phyloP scores from a whole-genome alignment of 2,113 vertebrate genomes.

The Coreoperca whiteheadi region DNA sequence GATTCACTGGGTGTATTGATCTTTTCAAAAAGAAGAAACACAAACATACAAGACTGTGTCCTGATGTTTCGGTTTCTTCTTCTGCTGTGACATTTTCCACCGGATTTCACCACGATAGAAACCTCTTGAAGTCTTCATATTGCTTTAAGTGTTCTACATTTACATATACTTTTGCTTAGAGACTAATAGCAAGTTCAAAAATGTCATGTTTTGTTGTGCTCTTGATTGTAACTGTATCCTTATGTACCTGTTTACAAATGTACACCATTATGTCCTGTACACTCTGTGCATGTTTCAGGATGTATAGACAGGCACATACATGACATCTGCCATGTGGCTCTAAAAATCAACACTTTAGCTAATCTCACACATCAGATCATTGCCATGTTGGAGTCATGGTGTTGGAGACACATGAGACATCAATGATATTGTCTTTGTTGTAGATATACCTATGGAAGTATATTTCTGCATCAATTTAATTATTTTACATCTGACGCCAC shows the following conservation, averaged over 20 bases:
- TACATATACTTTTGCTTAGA: neutral
- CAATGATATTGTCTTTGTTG: neutral
- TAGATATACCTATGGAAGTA: neutral
- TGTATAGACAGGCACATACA: neutral
- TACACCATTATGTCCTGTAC: neutral
- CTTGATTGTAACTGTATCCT: neutral
- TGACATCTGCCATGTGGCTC: neutral
- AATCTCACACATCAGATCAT: constrained; percentile 20
- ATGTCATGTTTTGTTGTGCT: neutral
- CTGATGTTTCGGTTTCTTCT: neutral
- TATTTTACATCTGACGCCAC: neutral
- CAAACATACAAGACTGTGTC: neutral
- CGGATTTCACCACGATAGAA: neutral
- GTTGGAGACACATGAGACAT: neutral
- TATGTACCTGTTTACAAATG: neutral
- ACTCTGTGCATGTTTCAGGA: neutral
- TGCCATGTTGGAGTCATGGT: constrained; percentile 22
- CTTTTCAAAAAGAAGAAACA: constrained; percentile 12
- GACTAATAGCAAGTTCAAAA: neutral
- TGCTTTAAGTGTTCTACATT: neutral
- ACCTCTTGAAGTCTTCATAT: neutral
- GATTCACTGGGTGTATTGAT: neutral
- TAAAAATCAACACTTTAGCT: constrained; percentile 5
- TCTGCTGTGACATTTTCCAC: neutral
- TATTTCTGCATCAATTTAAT: neutral